Percentiles rank a stretch among this genome's conserved stretches.
Evolutionary conservation across 2,113 vertebrate genomes (phyloP).

Genomic region (Madoqua kirkii): DNA sequence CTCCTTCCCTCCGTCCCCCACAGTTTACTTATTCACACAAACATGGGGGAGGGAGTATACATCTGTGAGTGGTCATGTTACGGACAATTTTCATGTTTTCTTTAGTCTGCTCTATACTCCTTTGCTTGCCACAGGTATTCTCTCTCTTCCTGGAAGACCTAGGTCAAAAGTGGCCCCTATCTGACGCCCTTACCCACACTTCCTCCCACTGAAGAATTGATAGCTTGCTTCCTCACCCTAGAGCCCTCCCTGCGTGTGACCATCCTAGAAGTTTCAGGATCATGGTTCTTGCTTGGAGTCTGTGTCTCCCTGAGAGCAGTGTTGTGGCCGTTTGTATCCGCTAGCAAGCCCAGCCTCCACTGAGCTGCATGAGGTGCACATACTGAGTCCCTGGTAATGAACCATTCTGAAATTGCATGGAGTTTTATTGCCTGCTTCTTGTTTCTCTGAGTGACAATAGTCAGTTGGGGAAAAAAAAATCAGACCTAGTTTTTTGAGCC

Average conservation of each 20-base stretch:
- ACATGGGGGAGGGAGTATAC: rapidly evolving
- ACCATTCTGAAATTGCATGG: not conserved
- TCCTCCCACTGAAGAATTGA: not conserved
- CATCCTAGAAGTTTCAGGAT: not conserved
- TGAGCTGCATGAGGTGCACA: not conserved
- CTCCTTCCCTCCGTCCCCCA: not conserved
- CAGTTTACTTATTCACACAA: not conserved
- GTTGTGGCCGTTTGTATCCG: not conserved
- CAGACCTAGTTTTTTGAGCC: not conserved
- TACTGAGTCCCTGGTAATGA: not conserved
- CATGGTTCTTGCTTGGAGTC: not conserved
- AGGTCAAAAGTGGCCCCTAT: not conserved
- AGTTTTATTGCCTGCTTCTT: not conserved
- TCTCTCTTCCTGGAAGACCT: not conserved
- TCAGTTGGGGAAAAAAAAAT: not conserved
- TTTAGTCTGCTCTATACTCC: not conserved
- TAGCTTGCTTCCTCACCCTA: not conserved
- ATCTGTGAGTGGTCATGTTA: not conserved
- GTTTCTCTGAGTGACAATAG: not conserved
- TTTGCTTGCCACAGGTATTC: not conserved
- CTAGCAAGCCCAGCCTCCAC: not conserved
- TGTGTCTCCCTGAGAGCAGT: not conserved
- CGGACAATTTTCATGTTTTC: not conserved
- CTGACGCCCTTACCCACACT: not conserved
- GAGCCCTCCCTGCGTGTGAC: not conserved